A percentile compares a stretch with the other conserved stretches of the same genome.
Evolutionary conservation across 2,113 vertebrate species (phyloP).

Genomic region (Aptenodytes forsteri): DNA sequence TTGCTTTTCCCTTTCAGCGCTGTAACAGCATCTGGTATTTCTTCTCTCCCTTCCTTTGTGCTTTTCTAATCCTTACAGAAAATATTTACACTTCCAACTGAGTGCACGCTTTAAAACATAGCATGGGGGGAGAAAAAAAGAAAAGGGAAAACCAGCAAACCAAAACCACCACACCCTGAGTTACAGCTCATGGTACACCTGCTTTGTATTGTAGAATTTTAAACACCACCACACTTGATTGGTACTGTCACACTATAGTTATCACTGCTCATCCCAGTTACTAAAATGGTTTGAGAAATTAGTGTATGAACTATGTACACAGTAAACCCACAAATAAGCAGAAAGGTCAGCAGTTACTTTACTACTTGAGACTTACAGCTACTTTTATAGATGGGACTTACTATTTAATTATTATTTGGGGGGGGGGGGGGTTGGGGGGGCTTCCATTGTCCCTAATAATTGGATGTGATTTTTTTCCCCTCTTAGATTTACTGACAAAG

Average conservation of each 20-base stretch:
- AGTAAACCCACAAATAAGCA: background rate
- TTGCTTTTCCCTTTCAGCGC: background rate
- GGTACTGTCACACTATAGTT: background rate
- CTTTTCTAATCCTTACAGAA: background rate
- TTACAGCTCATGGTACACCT: background rate
- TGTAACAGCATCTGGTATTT: background rate
- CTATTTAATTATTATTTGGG: background rate
- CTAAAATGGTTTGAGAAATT: background rate
- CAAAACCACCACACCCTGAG: background rate
- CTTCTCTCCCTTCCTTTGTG: background rate
- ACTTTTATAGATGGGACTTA: background rate
- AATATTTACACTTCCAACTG: background rate
- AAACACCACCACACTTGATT: background rate
- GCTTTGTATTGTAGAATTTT: background rate
- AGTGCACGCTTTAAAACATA: background rate
- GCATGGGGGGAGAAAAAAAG: fast-evolving
- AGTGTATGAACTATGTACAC: background rate
- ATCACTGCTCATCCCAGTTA: background rate
- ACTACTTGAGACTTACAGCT: background rate
- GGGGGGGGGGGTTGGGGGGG: fast-evolving
- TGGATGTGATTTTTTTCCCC: fast-evolving
- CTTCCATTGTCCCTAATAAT: background rate
- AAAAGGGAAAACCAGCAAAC: background rate
- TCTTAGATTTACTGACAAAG: background rate
- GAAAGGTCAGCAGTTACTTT: background rate